These are phyloP conservation scores for Amblyornis subalaris DNA, from an alignment of 2,113 vertebrate species.

Conservation along the genomic window DNA sequence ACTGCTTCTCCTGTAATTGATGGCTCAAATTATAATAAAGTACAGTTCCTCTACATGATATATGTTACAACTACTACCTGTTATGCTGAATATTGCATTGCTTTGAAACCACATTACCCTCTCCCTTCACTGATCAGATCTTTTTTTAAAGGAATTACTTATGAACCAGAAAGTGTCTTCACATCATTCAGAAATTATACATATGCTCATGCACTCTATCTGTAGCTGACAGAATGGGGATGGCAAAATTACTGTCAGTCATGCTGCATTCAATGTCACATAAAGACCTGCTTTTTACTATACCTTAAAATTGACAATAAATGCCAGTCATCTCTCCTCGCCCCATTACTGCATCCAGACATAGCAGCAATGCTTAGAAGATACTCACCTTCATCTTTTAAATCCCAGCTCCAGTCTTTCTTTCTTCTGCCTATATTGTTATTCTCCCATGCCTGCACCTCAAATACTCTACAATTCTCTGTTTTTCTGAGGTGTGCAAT, in stretches of 20 bases:
- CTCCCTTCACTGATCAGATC: neutral
- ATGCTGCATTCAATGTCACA: slow-evolving; percentile 52
- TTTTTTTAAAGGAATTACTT: slow-evolving; percentile 38
- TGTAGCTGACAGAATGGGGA: slow-evolving; percentile 46
- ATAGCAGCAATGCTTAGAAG: neutral
- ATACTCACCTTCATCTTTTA: neutral
- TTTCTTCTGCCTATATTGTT: neutral
- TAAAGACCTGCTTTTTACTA: slow-evolving; percentile 59
- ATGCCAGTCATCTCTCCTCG: slow-evolving; percentile 29
- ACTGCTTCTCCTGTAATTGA: slow-evolving; percentile 50
- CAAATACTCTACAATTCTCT: neutral
- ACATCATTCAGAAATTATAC: slow-evolving; percentile 62
- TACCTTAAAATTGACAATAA: slow-evolving; percentile 58
- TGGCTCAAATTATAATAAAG: slow-evolving; percentile 48
- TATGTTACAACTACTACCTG: slow-evolving; percentile 48
- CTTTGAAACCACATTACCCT: slow-evolving; percentile 42
- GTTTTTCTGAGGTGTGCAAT: neutral
- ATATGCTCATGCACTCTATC: slow-evolving; percentile 57
- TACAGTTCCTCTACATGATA: slow-evolving; percentile 41
- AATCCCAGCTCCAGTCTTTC: neutral
- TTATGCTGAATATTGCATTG: slow-evolving; percentile 58
- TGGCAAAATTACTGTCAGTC: slow-evolving; percentile 62
- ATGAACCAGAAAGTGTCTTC: slow-evolving; percentile 55
- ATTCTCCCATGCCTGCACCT: neutral
- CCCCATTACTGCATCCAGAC: slow-evolving; percentile 32